Base-by-base conservation (phyloP, 1,140 invertebrate genomes). In the Penaeus indicus region DNA sequence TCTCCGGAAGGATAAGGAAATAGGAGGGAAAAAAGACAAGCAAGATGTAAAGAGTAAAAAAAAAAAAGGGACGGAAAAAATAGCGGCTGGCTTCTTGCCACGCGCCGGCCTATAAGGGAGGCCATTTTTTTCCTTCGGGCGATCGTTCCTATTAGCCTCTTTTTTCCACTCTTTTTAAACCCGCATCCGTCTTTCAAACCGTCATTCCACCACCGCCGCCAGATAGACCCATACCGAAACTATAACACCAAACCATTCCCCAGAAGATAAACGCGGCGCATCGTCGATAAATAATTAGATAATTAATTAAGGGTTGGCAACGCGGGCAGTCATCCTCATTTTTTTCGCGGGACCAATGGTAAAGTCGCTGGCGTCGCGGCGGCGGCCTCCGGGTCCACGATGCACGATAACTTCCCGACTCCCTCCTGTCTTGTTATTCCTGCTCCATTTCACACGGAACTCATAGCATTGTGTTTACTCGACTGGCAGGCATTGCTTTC, bases 41-140 rank as follows among this genome's bases (percentile, higher is more conserved):
- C n/a, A 67, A 38, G 22, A 80, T 32, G 47, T 67, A n/a, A 62
- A 32, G 62, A 67, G 63, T 61, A 67, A 25, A 63, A 42, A 25
- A 54, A 84, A 84, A 84, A 54, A 84, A 84, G 69, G 21, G 27
- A 47, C 21, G 54, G 47, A 72, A 82, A 83, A 88, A 82, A 42
- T 63, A 60, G 16, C 61, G 67, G 79, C 69, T 83, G 86, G 80
- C 80, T 83, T 83, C 86, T 88, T 83, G 86, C 63, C 86, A 77
- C 67, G 86, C 86, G 86, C 80, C 18, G 83, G 86, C 86, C 86
- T 88, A 88, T 88, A 83, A 88, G 86, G 79, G 86, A 88, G 83
- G 86, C 86, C 86, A 88, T 88, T 88, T 88, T 87, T 83, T 72
- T 83, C 86, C 86, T 80, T 86, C 47, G 67, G 63, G 38, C 67